phyloP scores from a whole-genome alignment of 2,888 invertebrate genomes.

The Sarcophaga rosellei region DNA sequence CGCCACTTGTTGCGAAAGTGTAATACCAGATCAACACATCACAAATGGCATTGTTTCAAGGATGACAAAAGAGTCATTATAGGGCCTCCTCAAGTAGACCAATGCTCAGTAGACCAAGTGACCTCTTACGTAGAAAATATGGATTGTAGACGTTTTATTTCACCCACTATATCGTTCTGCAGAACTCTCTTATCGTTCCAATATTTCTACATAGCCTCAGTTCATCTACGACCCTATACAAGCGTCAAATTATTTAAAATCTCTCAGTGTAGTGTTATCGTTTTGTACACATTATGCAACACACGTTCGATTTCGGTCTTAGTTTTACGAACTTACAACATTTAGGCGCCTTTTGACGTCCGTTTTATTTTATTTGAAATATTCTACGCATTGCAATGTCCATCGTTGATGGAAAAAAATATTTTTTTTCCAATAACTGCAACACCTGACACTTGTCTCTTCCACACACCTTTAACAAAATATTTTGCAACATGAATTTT shows the following conservation, averaged over 20 bases:
- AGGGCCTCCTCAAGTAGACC: no score
- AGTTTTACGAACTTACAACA: conserved; percentile 41
- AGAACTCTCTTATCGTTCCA: no score
- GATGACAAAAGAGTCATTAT: no score
- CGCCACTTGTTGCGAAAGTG: no score
- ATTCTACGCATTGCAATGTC: conserved; percentile 62
- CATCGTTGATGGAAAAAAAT: not conserved
- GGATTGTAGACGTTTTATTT: no score
- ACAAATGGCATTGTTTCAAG: no score
- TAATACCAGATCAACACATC: no score
- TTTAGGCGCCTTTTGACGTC: conserved; percentile 66
- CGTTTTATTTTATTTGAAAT: conserved; percentile 51
- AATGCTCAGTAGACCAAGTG: no score
- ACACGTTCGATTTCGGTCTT: conserved; percentile 46
- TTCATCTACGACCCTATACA: no score
- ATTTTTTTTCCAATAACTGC: not conserved
- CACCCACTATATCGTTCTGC: no score
- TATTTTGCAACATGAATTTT: not conserved
- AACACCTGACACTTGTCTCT: not conserved
- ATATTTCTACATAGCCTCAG: no score
- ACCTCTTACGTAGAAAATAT: no score
- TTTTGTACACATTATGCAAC: conserved; percentile 42
- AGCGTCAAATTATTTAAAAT: not conserved
- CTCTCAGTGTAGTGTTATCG: conserved; percentile 29
- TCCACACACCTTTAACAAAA: conserved; percentile 44